A percentile compares a stretch with the other conserved stretches of the same genome.
Conservation (phyloP, 2,797 vertebrate genomes). For the Novumbra hubbsi region DNA sequence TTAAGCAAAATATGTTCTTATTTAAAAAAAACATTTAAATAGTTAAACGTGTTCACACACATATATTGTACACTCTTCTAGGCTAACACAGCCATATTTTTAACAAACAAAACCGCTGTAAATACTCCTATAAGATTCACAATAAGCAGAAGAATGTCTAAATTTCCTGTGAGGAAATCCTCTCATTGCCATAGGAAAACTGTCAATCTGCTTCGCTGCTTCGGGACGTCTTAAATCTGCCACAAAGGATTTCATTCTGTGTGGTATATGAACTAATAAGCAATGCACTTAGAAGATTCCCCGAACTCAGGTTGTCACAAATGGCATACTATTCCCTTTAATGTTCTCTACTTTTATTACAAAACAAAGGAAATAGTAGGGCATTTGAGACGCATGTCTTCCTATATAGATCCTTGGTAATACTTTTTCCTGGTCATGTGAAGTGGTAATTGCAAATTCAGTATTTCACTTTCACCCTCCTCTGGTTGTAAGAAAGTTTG, state of each 20-base stretch:
- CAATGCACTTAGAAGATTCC: neutral
- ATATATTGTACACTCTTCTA: neutral
- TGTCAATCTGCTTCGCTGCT: constrained; percentile 2
- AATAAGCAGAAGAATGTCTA: constrained; percentile 36
- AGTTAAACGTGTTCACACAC: neutral
- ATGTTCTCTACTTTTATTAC: neutral
- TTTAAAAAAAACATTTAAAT: no score
- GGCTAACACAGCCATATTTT: neutral
- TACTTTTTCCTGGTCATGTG: neutral
- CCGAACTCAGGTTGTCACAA: neutral
- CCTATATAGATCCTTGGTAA: neutral
- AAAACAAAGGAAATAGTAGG: neutral
- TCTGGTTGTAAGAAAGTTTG: no score
- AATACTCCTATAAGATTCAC: constrained; percentile 12
- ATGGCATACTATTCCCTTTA: neutral
- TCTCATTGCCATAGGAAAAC: constrained; percentile 8
- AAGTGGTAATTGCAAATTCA: neutral
- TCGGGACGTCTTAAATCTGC: neutral
- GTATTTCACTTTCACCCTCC: no score
- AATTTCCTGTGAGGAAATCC: constrained; percentile 25
- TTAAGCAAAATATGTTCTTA: no score
- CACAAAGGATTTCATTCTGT: neutral
- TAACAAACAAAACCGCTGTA: constrained; percentile 2
- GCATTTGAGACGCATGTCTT: neutral
- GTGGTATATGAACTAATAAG: neutral